Conservation (phyloP, 1,140 invertebrate species). For the Coelopa frigida region DNA sequence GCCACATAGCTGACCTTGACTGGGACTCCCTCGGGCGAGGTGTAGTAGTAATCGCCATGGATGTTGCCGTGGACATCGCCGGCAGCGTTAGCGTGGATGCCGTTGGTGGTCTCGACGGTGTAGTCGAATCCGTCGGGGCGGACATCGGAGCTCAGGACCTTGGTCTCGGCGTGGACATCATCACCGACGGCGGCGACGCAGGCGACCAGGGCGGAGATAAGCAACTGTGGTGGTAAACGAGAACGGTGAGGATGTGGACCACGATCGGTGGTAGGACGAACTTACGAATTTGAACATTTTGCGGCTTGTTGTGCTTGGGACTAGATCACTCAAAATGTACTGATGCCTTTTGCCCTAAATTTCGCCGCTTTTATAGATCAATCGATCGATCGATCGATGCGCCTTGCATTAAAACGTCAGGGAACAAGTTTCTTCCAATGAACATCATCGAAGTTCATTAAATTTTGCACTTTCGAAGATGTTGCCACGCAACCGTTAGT, state of each 20-base stretch:
- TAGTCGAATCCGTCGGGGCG: slow-evolving; percentile 43
- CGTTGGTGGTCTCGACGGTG: slow-evolving; percentile 51
- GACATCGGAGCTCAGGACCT: slow-evolving; percentile 25
- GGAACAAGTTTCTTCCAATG: background rate
- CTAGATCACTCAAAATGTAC: background rate
- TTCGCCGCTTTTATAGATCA: too few relatives aligned
- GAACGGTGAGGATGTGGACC: too few relatives aligned
- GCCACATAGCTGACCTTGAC: slow-evolving; percentile 47
- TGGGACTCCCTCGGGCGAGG: slow-evolving; percentile 31
- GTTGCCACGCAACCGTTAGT: too few relatives aligned
- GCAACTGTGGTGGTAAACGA: background rate
- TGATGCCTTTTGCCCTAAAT: background rate
- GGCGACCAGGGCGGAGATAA: slow-evolving; percentile 4
- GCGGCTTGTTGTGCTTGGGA: too few relatives aligned
- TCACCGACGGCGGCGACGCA: slow-evolving; percentile 14
- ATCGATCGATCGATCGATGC: too few relatives aligned
- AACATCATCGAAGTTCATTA: background rate
- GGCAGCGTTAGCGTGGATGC: slow-evolving; percentile 49
- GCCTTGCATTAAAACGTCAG: background rate
- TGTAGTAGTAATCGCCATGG: slow-evolving; percentile 26
- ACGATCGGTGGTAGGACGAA: background rate
- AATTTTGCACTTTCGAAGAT: background rate
- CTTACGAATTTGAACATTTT: slow-evolving; percentile 15
- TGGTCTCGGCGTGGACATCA: slow-evolving; percentile 26
- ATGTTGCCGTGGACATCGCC: slow-evolving; percentile 42